These are phyloP conservation scores for Menidia beryllina DNA, from an alignment of 2,113 vertebrate genomes.

Conservation along the genomic window DNA sequence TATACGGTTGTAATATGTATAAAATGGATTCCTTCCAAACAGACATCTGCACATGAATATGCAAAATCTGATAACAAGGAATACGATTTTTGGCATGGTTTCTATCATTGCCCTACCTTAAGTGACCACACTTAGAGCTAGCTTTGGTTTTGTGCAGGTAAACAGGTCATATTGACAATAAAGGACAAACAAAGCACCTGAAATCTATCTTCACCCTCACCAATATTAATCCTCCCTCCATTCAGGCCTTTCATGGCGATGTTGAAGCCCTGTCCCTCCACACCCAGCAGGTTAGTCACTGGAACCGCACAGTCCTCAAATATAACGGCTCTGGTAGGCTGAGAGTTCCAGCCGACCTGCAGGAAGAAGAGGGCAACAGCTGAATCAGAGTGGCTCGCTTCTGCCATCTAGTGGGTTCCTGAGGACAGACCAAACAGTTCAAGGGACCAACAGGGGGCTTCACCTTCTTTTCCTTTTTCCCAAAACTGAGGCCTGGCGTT, in stretches of 20 bases:
- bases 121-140: not conserved
- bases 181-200: too few relatives aligned
- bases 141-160: not conserved
- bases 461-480: conserved; percentile 97
- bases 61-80: not conserved
- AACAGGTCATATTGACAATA: too few relatives aligned
- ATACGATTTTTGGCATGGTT: not conserved
- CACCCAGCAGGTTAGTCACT: conserved; percentile 86
- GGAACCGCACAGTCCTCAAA: conserved; percentile 93
- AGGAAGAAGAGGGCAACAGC: not conserved
- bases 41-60: not conserved
- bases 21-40: not conserved
- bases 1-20: not conserved
- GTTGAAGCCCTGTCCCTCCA: conserved; percentile 92
- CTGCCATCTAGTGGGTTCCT: conserved; percentile 71
- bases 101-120: not conserved
- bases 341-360: conserved; percentile 97
- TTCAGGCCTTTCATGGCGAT: conserved; percentile 97
- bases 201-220: conserved; percentile 80
- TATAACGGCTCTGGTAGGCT: conserved; percentile 95
- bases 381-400: conserved; percentile 9
- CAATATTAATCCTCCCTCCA: conserved; percentile 95
- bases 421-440: not conserved
- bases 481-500: conserved; percentile 92
- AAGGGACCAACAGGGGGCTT: not conserved